Evolutionary conservation across 2,888 invertebrate genomes (phyloP).

Genomic region (Athalia cordata): DNA sequence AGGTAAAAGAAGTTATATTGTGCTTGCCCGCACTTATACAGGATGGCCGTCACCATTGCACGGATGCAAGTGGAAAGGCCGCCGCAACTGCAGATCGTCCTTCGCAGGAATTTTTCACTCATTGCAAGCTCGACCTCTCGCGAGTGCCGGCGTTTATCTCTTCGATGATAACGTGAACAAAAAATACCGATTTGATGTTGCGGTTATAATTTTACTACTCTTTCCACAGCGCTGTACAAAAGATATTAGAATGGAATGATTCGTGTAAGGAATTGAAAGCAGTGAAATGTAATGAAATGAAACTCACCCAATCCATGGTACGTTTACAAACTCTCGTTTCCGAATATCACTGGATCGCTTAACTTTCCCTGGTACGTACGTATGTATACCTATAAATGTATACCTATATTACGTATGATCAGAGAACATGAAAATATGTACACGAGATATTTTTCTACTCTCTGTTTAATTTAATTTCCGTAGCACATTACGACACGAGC

Average conservation of each 20-base stretch:
- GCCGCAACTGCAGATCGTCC: neutral
- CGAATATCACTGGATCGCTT: neutral
- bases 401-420: neutral
- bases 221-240: neutral
- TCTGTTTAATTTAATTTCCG: neutral
- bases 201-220: too few relatives aligned
- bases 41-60: too few relatives aligned
- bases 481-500: neutral
- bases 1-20: too few relatives aligned
- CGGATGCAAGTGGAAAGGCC: too few relatives aligned
- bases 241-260: neutral
- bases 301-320: conserved; percentile 39
- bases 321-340: neutral
- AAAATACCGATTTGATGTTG: too few relatives aligned
- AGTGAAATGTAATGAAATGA: neutral
- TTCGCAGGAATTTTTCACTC: conserved; percentile 9
- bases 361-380: conserved; percentile 17
- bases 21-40: too few relatives aligned
- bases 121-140: neutral
- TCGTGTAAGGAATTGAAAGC: neutral
- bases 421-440: neutral
- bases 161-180: too few relatives aligned
- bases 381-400: neutral
- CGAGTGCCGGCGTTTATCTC: neutral
- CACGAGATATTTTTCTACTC: neutral